Evolutionary conservation across 2,888 invertebrate species (phyloP), one percentile per base, ranked within the genome.

Genomic region (Sialis lutaria): DNA sequence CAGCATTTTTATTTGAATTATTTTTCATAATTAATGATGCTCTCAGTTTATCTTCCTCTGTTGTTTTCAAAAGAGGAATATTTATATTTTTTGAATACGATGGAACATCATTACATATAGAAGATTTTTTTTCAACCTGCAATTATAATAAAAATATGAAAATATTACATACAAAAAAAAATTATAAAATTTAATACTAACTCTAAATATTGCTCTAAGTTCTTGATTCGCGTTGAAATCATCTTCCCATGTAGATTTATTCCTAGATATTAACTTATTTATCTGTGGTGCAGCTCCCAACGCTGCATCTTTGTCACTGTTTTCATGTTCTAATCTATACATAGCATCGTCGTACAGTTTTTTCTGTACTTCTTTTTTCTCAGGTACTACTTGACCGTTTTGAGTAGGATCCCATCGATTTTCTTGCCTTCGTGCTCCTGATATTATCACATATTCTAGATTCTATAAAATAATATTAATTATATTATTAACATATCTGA

Each of bases 361-460:
- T 55, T 88, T 86, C 57, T 89, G 90, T 0, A 82, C 79, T 61
- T 90, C 87, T 60, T 93, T 91, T 0, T 93, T 93, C 59, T 90
- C 90, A 0, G 90, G 85, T 0, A 90, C 87, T 48, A 90, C 77
- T 62, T 96, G 96, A 43, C 87, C 95, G 70, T 97, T 96, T 55
- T 92, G 82, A 33, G 82, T 79, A 0, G 98, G 95, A 67, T 99
- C 97, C 95, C 97, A 99, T 53, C 98, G 74, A 63, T 92, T 91
- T 64, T 98, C 98, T 65, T 99, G 97, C 0, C 98, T 70, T 55
- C 92, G 73, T 3, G 97, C 97, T 1, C 98, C 98, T 46, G 85
- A 88, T 10, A 95, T 75, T 57, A 98, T 89, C 1, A 89, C 82
- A 71, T 98, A 98, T 64, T 98, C 97, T 56, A 97, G 72, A 67